Conservation (phyloP, 2,797 vertebrate species). For the Sciurus carolinensis region DNA sequence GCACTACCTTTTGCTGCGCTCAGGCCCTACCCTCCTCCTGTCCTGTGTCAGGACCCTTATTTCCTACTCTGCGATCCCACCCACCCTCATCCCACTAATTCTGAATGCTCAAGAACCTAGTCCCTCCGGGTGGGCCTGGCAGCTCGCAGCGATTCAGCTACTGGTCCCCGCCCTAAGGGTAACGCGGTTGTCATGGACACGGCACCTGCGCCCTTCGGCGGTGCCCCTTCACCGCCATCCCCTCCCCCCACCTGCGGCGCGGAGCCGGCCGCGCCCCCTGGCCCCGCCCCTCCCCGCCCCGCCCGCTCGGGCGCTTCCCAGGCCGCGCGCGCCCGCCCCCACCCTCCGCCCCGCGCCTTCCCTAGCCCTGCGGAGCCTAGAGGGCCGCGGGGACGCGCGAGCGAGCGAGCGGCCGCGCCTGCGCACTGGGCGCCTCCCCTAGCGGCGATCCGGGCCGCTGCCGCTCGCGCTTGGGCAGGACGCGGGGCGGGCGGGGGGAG, state of each 20-base stretch:
- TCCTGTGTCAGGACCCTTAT: not conserved
- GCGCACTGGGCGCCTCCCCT: conserved; percentile 86
- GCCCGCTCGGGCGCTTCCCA: not conserved
- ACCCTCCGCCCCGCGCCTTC: not conserved
- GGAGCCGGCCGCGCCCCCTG: not conserved
- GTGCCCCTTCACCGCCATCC: not conserved
- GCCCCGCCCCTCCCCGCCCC: not conserved
- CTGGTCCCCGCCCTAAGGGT: not conserved
- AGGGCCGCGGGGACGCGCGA: conserved; percentile 54
- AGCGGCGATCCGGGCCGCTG: conserved; percentile 84
- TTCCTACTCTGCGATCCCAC: not conserved
- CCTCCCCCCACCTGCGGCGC: conserved; percentile 58
- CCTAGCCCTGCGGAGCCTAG: not conserved
- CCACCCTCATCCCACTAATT: no score
- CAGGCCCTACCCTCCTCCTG: not conserved
- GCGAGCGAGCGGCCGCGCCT: conserved; percentile 80
- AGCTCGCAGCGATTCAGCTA: not conserved
- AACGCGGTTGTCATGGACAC: conserved; percentile 84
- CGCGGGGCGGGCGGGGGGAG: conserved; percentile 80
- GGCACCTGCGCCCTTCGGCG: conserved; percentile 83
- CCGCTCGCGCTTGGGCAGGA: conserved; percentile 82
- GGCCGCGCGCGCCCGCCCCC: not conserved
- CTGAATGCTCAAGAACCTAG: not conserved
- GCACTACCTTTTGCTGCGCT: not conserved
- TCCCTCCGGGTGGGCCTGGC: not conserved